Base-by-base conservation (phyloP, 2,797 vertebrate species). In the Glossophaga mutica region DNA sequence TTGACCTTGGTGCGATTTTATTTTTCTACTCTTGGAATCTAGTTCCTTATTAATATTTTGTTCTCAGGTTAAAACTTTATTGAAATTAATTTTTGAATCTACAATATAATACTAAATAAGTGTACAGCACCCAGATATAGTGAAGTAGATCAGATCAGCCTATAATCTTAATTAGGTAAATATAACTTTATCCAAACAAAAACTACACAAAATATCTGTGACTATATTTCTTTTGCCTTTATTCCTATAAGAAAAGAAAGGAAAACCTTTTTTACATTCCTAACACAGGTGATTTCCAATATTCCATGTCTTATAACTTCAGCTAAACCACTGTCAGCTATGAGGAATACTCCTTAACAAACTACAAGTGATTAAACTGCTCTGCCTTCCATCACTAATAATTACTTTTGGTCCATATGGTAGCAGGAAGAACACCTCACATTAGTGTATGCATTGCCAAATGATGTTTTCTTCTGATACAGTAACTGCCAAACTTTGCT, bases 341-440 rank as follows among this genome's bases (percentile, higher is more conserved):
- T 11, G 67, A 96, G 81, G 82, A 88, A 87, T 96, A 83, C 67
- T 90, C 65, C 48, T 89, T 93, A 94, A 97, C 81, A 97, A 98
- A 94, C 26, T 97, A 16, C 22, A 94, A 97, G 59, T 9, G 0
- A 92, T 86, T 55, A 96, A 98, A 98, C 81, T 97, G 70, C 81
- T 94, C 87, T 96, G 57, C 86, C 68, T 97, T 96, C 97, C 48
- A 94, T 95, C n/a, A 46, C 89, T 87, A 87, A 95, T 96, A 97
- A 97, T 97, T 98, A 96, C 76, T 97, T 98, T 96, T 96, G 84
- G 96, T 97, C 92, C 96, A 95, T 97, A 97, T 90, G 93, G 91
- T 96, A 91, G 89, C 70, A 96, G 85, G 71, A 96, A 96, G 90
- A 98, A 76, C 32, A 85, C 15, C 42, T 96, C 96, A 62, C 48